Base-by-base conservation (phyloP, 2,113 vertebrate species). In the Myiopsitta monachus region DNA sequence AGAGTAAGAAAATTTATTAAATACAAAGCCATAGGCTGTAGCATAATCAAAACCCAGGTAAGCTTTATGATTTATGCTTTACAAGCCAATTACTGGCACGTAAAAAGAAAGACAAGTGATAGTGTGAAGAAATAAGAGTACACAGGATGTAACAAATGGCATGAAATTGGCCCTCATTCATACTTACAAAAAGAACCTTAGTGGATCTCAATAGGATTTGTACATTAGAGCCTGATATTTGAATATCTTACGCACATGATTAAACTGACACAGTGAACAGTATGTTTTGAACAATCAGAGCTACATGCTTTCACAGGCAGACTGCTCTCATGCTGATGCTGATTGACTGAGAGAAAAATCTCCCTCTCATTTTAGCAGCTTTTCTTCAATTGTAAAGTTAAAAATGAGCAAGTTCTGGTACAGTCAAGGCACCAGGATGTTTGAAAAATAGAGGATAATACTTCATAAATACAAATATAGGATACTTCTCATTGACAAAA, bases 311-410 rank as follows among this genome's bases (percentile, higher is more conserved):
- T 90, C 55, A 68, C 21, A 69, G 90, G 79, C 85, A 95, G 79
- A 23, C 86, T 94, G 88, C 59, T 93, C 55, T 80, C 54, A 38
- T 5, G 10, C 55, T 77, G 79, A 69, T 85, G 82, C 87, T 74
- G 81, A 82, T 59, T 75, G 82, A 59, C 0, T n/a, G 6, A 70
- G 17, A 76, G 38, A 88, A 91, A 88, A 83, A 61, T 36, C 54
- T 73, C 89, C 72, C 73, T 76, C 72, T 94, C 27, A 24, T 87
- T 97, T 88, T 84, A 92, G 66, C 78, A 91, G 94, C 61, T 92
- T 89, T 95, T 94, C 77, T 82, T 96, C 87, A 79, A 66, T 69
- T 68, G 46, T 76, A 85, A 73, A 84, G 83, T 51, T 64, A 79
- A 85, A 76, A 85, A 64, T 41, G 81, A 86, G 80, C n/a, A 66